phyloP scores from a whole-genome alignment of 2,113 vertebrate species.

The Phalacrocorax pelagicus region DNA sequence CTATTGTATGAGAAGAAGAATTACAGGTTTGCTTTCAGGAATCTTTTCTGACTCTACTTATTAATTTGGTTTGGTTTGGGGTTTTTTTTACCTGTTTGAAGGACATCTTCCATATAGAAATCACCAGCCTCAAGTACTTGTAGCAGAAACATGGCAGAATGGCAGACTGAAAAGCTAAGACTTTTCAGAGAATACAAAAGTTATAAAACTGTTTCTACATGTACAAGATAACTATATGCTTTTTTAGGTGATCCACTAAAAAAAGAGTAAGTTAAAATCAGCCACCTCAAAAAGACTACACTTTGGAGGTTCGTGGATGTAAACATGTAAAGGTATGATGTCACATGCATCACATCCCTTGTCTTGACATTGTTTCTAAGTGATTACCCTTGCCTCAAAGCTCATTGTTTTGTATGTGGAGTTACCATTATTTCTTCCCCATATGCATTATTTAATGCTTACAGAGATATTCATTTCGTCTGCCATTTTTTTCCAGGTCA shows the following conservation, averaged over 20 bases:
- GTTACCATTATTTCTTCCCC: background rate
- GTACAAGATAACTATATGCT: background rate
- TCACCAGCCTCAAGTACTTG: background rate
- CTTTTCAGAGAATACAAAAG: background rate
- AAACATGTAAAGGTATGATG: background rate
- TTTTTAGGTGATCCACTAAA: background rate
- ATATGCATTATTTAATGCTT: background rate
- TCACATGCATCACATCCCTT: background rate
- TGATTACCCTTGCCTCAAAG: background rate
- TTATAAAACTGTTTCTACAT: background rate
- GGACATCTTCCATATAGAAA: background rate
- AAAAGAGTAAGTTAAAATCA: background rate
- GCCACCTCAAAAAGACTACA: background rate
- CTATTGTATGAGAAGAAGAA: background rate
- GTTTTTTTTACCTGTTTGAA: background rate
- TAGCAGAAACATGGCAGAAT: background rate
- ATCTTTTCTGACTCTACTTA: background rate
- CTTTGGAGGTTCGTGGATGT: background rate
- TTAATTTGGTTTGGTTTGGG: background rate
- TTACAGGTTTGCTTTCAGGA: background rate
- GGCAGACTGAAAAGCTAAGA: background rate
- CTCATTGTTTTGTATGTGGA: background rate
- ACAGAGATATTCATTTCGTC: fast-evolving
- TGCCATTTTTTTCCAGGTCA: background rate
- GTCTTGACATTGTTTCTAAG: background rate